These are phyloP conservation scores for Pararge aegeria DNA, from an alignment of 1,140 invertebrate genomes.

Conservation along the genomic window DNA sequence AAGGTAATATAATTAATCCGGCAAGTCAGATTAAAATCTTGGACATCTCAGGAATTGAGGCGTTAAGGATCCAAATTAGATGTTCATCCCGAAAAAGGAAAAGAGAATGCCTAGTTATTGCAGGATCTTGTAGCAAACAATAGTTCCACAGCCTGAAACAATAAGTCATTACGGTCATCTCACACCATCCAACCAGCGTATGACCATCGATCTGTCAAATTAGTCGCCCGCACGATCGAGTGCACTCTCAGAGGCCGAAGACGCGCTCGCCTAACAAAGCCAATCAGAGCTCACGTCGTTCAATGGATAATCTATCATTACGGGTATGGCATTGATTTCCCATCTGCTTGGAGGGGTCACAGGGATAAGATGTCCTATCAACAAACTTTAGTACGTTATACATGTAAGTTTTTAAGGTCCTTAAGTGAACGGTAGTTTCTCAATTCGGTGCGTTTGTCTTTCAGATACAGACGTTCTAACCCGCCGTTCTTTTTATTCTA, in stretches of 20 bases:
- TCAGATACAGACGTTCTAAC: no score
- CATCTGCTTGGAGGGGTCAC: constrained; percentile 48
- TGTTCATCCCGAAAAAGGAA: no score
- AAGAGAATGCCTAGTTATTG: no score
- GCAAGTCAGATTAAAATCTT: no score
- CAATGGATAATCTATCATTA: constrained; percentile 71
- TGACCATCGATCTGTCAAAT: constrained; percentile 75
- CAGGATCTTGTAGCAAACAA: neutral
- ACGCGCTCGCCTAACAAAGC: constrained; percentile 68
- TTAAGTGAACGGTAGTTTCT: neutral
- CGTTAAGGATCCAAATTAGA: no score
- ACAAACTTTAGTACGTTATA: constrained; percentile 3
- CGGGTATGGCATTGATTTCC: constrained; percentile 66
- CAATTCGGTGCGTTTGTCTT: no score
- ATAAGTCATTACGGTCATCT: constrained; percentile 52
- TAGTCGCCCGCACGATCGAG: constrained; percentile 54
- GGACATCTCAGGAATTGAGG: no score
- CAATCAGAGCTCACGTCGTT: constrained; percentile 63
- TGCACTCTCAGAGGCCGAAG: constrained; percentile 58
- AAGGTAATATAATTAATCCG: no score
- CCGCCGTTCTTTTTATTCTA: no score
- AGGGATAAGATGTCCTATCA: constrained; percentile 40
- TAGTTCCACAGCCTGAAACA: constrained; percentile 9
- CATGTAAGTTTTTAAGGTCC: neutral
- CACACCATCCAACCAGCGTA: constrained; percentile 35